A percentile compares a stretch with the other conserved stretches of the same genome.
phyloP scores from a whole-genome alignment of 2,888 invertebrate species.

The Nomada fabriciana region DNA sequence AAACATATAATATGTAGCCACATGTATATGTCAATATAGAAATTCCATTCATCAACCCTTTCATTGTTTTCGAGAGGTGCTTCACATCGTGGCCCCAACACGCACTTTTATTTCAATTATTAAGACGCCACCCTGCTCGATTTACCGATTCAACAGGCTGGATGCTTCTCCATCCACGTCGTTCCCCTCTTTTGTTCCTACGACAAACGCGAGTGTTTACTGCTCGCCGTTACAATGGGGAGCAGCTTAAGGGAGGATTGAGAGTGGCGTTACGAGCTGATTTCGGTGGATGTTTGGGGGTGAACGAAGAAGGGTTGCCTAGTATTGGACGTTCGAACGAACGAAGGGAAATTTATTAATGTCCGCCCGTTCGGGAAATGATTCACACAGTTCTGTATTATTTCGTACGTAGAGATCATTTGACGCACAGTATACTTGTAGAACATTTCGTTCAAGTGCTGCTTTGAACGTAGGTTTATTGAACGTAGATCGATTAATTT shows the following conservation, averaged over 20 bases:
- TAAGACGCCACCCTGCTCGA: conserved; percentile 15
- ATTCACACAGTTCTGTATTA: too few relatives aligned
- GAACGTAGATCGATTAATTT: too few relatives aligned
- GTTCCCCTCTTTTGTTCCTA: neutral
- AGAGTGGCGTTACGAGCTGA: conserved; percentile 1
- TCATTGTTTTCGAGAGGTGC: conserved; percentile 60
- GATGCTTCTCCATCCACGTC: neutral
- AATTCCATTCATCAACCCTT: conserved; percentile 58
- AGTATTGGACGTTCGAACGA: too few relatives aligned
- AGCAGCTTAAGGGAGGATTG: neutral
- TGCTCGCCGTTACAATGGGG: neutral
- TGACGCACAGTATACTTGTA: too few relatives aligned
- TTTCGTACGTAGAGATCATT: too few relatives aligned
- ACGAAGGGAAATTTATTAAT: too few relatives aligned
- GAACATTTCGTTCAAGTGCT: too few relatives aligned
- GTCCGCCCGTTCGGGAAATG: too few relatives aligned
- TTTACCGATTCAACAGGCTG: neutral
- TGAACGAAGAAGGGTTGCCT: too few relatives aligned
- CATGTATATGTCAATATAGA: conserved; percentile 24
- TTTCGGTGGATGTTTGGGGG: neutral
- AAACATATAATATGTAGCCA: neutral
- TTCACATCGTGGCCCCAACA: conserved; percentile 57
- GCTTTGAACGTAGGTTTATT: too few relatives aligned
- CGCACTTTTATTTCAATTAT: conserved; percentile 40
- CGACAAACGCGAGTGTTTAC: conserved; percentile 3